Evolutionary conservation across 2,888 invertebrate genomes (phyloP), one percentile per base, ranked within the genome.

Genomic region (Xestobium rufovillosum): DNA sequence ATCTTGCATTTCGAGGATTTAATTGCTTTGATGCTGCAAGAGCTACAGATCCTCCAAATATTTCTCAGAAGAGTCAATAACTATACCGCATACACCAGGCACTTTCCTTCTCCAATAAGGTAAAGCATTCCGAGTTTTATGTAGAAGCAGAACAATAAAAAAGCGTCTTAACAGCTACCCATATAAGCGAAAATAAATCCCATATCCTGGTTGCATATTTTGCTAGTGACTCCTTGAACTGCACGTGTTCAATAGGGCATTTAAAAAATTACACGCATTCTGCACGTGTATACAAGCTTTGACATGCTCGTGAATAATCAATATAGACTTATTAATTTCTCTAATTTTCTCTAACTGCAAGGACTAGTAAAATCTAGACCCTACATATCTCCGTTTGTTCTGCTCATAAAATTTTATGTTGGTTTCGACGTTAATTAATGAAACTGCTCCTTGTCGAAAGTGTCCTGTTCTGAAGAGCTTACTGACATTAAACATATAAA

Each of bases 131-230:
- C 45, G 49, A 41, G 44, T 50, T 51, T 52, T 46, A 51, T 52
- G 52, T 47, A 51, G 49, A 48, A 44, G 46, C 49, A n/a, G n/a
- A 46, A 47, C 49, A 48, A 52, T 52, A 52, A 52, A 51, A 52
- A 51, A 46, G 43, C 44, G n/a, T n/a, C 42, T 47, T 52, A 49
- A 50, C 47, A 36, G 42, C 49, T 41, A 42, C 43, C 49, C 47
- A 47, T 52, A 51, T 46, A 48, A 47, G 48, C 36, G 43, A 42
- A 50, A 51, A 51, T 50, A 46, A 51, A 47, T 34, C 34, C 33
- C 42, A 42, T 43, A 47, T 45, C 45, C 43, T 42, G 45, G 50
- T 43, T 49, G 42, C 50, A 51, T 51, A 50, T 51, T 49, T 51
- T 48, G 43, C 43, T 40, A 47, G 44, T 51, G 49, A 49, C 42